phyloP scores from a whole-genome alignment of 1,140 invertebrate genomes.

The Myzus persicae region DNA sequence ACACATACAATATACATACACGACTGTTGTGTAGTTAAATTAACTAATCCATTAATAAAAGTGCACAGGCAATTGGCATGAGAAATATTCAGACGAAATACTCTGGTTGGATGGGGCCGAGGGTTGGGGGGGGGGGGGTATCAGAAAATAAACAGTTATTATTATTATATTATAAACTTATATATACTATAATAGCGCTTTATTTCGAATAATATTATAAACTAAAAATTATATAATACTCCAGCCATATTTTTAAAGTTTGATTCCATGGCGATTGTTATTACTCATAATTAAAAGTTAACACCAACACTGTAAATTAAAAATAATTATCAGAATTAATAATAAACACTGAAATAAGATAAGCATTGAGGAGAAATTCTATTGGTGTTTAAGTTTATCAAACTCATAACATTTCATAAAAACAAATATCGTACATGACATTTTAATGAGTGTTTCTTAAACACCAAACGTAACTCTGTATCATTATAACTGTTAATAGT shows the following conservation, averaged over 20 bases:
- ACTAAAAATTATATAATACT: not conserved
- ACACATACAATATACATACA: not conserved
- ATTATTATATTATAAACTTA: not conserved
- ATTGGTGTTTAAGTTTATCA: constrained; percentile 4
- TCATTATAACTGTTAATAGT: not conserved
- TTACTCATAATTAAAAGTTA: not conserved
- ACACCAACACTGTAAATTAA: not conserved
- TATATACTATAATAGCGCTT: not conserved
- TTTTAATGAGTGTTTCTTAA: not conserved
- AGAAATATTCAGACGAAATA: not conserved
- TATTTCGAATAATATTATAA: not conserved
- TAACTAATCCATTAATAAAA: not conserved
- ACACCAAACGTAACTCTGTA: not conserved
- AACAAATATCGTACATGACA: constrained; percentile 30
- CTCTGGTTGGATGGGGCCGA: not conserved
- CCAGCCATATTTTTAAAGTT: not conserved
- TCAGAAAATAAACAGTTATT: not conserved
- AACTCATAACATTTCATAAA: constrained; percentile 30
- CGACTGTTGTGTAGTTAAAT: not conserved
- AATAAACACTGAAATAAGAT: constrained; percentile 5
- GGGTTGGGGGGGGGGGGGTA: not conserved
- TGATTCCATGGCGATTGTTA: not conserved
- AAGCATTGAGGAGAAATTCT: not conserved
- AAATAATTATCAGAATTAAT: not conserved
- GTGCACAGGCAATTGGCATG: not conserved